Percentiles rank a stretch among this genome's conserved stretches.
These are phyloP conservation scores for Hymenopus coronatus DNA, from an alignment of 2,888 invertebrate genomes.

Conservation along the genomic window DNA sequence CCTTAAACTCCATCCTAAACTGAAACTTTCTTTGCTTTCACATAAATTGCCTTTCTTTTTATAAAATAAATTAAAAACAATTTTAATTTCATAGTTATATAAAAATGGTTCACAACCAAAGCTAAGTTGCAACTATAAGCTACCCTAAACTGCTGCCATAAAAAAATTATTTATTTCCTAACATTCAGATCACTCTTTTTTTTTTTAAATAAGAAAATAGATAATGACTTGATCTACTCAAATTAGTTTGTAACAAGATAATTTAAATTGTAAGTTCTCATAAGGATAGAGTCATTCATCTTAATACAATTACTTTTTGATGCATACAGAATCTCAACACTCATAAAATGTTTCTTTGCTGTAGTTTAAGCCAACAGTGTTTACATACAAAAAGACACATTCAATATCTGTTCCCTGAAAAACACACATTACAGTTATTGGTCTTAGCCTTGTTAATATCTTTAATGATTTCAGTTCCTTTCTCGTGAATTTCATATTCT, in stretches of 20 bases:
- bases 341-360: not conserved
- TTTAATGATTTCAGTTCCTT: not conserved
- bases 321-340: not conserved
- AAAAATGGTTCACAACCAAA: not conserved
- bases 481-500: not conserved
- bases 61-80: not conserved
- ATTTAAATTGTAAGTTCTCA: not conserved
- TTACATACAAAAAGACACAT: not conserved
- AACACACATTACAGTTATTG: slow-evolving; percentile 4
- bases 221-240: not conserved
- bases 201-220: not conserved
- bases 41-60: not conserved
- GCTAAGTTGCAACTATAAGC: not conserved
- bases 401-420: not conserved
- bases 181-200: not conserved
- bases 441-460: not conserved
- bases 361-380: not conserved
- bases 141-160: not conserved
- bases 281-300: not conserved
- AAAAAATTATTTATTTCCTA: not conserved
- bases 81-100: not conserved
- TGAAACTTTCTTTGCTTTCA: not conserved
- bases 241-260: not conserved
- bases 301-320: not conserved
- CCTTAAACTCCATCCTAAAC: not conserved